Conservation (phyloP, 2,888 invertebrate genomes). For the Drosophila fulvimacula region DNA sequence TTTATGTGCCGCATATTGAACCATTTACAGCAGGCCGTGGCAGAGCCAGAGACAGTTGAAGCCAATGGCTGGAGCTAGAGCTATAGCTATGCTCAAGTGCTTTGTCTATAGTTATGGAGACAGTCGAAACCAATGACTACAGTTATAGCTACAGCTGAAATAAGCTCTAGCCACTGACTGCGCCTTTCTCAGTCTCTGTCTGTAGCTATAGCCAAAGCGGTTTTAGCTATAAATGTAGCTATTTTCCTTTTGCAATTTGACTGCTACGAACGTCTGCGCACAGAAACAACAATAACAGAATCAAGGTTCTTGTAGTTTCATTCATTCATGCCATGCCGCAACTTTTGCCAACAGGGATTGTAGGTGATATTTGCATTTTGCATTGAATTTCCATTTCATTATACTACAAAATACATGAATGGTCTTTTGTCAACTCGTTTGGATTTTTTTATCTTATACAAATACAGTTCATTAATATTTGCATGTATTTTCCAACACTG, state of each 20-base stretch:
- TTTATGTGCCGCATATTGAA: constrained; percentile 47
- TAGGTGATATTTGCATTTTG: constrained; percentile 14
- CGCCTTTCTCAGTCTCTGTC: too few relatives aligned
- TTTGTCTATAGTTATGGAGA: constrained; percentile 6
- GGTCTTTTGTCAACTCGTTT: background rate
- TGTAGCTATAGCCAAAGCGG: background rate
- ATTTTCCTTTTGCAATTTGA: constrained; percentile 27
- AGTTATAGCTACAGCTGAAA: too few relatives aligned
- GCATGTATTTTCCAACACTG: background rate
- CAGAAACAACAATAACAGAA: constrained; percentile 27
- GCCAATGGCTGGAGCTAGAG: constrained; percentile 20
- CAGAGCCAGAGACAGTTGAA: constrained; percentile 3
- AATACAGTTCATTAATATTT: background rate
- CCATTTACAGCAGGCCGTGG: constrained; percentile 41
- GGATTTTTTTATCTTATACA: background rate
- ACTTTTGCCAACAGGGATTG: constrained; percentile 9
- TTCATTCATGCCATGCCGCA: constrained; percentile 67
- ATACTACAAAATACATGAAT: constrained; percentile 2
- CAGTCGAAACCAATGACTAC: too few relatives aligned
- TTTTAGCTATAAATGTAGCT: background rate
- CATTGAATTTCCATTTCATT: constrained; percentile 8
- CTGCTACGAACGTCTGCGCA: constrained; percentile 35
- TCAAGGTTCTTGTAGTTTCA: constrained; percentile 68
- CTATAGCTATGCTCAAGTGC: constrained; percentile 38
- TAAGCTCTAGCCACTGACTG: too few relatives aligned